Percentiles rank a stretch among this genome's conserved stretches.
These are phyloP conservation scores for Lepas anatifera DNA, from an alignment of 2,888 invertebrate genomes.

Conservation along the genomic window DNA sequence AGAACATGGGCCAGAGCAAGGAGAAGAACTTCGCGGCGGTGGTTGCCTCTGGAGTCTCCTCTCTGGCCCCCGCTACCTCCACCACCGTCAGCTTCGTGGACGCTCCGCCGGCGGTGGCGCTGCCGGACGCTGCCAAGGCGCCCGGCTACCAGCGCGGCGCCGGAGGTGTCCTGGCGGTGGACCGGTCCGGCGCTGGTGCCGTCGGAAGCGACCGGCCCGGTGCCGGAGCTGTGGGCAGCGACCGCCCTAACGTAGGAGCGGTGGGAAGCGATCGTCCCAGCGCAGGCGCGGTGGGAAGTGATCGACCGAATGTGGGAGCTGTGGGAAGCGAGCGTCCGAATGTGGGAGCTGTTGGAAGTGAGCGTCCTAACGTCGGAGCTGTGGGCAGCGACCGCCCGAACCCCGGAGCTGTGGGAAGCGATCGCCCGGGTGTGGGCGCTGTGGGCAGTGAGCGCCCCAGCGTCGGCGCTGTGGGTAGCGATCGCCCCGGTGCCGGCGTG, in stretches of 20 bases:
- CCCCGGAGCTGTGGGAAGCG: too few relatives aligned
- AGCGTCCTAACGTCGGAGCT: too few relatives aligned
- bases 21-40: conserved; percentile 13
- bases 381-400: too few relatives aligned
- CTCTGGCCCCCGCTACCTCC: not conserved
- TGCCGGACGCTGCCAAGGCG: conserved; percentile 74
- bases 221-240: conserved; percentile 11
- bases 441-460: too few relatives aligned
- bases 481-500: too few relatives aligned
- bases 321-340: too few relatives aligned
- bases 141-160: conserved; percentile 77
- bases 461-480: too few relatives aligned
- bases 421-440: too few relatives aligned
- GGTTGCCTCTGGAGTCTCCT: conserved; percentile 1
- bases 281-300: too few relatives aligned
- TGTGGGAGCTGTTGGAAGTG: too few relatives aligned
- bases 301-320: too few relatives aligned
- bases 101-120: not conserved
- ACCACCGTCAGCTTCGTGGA: not conserved
- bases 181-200: not conserved
- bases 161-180: conserved; percentile 15
- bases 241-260: conserved; percentile 18
- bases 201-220: conserved; percentile 12
- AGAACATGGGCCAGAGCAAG: conserved; percentile 9
- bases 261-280: too few relatives aligned